A percentile compares a stretch with the other conserved stretches of the same genome.
These are phyloP conservation scores for Dromiciops gliroides DNA, from an alignment of 2,113 vertebrate genomes.

Conservation along the genomic window DNA sequence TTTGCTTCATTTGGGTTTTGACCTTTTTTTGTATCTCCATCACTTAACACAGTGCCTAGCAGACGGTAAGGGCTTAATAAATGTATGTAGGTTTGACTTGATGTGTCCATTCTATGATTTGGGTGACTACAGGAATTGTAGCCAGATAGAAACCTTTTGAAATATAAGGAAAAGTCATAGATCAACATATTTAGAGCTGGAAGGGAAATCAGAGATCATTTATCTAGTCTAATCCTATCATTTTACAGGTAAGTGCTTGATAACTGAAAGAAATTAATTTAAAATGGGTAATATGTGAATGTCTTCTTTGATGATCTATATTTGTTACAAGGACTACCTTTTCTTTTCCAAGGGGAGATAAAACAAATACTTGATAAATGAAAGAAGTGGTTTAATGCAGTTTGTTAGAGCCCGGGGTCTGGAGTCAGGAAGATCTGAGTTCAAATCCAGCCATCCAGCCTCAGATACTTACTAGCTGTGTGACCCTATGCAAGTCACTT, in stretches of 20 bases:
- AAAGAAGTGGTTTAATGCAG: not conserved
- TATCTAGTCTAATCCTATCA: not conserved
- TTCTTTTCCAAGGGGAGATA: not conserved
- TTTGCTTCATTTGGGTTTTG: not conserved
- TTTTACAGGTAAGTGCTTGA: not conserved
- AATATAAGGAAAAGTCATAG: not conserved
- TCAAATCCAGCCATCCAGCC: not conserved
- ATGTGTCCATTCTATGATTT: not conserved
- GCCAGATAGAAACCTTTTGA: not conserved
- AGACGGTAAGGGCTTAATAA: not conserved
- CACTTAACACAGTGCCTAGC: not conserved
- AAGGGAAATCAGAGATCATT: not conserved
- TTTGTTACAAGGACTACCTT: not conserved
- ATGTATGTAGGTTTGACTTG: not conserved
- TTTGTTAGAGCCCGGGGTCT: not conserved
- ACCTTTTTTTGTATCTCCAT: not conserved
- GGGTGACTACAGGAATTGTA: no score
- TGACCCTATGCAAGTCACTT: not conserved
- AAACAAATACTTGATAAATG: not conserved
- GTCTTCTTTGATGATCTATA: not conserved
- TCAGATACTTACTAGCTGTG: no score
- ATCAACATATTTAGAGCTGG: not conserved
- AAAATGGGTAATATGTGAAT: not conserved
- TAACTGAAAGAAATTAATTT: no score
- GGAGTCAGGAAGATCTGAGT: not conserved